Base-by-base conservation (phyloP, 2,888 invertebrate genomes). In the Melanargia galathea region DNA sequence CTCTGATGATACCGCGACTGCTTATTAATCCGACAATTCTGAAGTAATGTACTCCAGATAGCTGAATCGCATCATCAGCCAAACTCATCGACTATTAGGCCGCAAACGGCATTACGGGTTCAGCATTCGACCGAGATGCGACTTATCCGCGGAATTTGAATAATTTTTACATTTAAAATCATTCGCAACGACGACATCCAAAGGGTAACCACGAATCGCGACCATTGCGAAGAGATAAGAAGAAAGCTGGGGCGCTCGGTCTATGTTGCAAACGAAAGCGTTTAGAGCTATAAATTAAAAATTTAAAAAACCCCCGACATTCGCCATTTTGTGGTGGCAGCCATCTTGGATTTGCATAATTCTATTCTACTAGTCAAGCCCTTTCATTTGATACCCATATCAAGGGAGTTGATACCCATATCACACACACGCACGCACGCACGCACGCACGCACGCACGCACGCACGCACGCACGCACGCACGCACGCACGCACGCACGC, bases 81-180 rank as follows among this genome's bases (percentile, higher is more conserved):
- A 38, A 62, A 62, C 67, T 68, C 71, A 73, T 71, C 68, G 70
- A 63, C 70, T 67, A 67, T 70, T 70, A 68, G 71, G 68, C 84
- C 82, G 72, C 82, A 81, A 86, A 82, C 81, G 80, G 73, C 75
- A 79, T 76, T 75, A 78, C 79, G 80, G n/a, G 80, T 81, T 79
- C 82, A 82, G 82, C 83, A 83, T 84, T 88, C 84, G 85, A 82
- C 86, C 83, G 85, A 63, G 69, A 59, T 49, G 73, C 77, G 70
- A 80, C 88, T 88, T 87, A 87, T 86, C 87, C 89, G 74, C 71
- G 73, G 63, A 66, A 90, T 91, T 91, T 90, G 90, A 90, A 91
- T 91, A 91, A 91, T 91, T 91, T 90, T 90, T 90, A 90, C 90
- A 91, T 91, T 91, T 91, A 91, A 90, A 91, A 91, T 91, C 91